Evolutionary conservation across 1,140 invertebrate genomes (phyloP).

Genomic region (Anoplolepis gracilipes): DNA sequence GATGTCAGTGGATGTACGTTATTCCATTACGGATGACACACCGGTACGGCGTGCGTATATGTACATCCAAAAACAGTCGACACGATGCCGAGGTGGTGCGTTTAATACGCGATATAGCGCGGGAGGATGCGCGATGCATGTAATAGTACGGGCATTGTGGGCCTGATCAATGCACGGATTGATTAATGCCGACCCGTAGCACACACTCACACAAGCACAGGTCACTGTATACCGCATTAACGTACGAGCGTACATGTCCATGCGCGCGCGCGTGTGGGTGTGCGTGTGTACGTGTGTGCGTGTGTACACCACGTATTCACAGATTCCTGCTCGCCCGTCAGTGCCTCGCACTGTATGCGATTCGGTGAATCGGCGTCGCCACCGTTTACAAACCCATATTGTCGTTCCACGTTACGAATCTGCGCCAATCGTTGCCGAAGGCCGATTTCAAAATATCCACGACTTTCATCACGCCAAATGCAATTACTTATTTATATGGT

Average conservation of each 20-base stretch:
- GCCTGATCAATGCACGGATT: constrained; percentile 77
- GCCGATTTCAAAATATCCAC: constrained; percentile 35
- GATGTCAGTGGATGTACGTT: constrained; percentile 63
- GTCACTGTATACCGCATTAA: constrained; percentile 53
- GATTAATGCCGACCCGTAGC: constrained; percentile 76
- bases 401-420: constrained; percentile 74
- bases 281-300: constrained; percentile 6
- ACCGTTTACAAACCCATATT: constrained; percentile 74
- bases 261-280: no score
- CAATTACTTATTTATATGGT: constrained; percentile 7
- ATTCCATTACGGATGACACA: constrained; percentile 68
- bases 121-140: constrained; percentile 51
- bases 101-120: constrained; percentile 65
- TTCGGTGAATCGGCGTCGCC: constrained; percentile 70
- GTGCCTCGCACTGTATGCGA: constrained; percentile 27
- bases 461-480: constrained; percentile 15
- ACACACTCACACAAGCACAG: constrained; percentile 27
- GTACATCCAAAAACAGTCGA: constrained; percentile 68
- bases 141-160: constrained; percentile 72
- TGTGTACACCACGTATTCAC: constrained; percentile 37
- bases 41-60: constrained; percentile 34
- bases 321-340: constrained; percentile 40
- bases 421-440: constrained; percentile 49
- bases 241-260: neutral
- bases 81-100: constrained; percentile 40